Base-by-base conservation (phyloP, 2,888 invertebrate genomes). In the Meandrusa payeni region DNA sequence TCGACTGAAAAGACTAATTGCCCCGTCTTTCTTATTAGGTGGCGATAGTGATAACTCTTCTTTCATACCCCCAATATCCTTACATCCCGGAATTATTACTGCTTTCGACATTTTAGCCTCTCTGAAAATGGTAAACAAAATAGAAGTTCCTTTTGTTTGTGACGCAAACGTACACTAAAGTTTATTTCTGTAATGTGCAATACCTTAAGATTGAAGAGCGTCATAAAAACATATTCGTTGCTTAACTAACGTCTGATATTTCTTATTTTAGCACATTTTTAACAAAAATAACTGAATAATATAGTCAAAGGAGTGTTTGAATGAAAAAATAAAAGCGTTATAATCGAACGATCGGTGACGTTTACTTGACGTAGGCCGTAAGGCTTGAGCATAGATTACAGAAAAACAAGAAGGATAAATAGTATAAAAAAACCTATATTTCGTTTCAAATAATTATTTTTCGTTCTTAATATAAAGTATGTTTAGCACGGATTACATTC, bases 81-180 rank as follows among this genome's bases (percentile, higher is more conserved):
- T 78, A 56, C 76, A 72, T 50, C 80, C 85, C 10, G 86, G 77
- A 59, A 87, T 81, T 48, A 73, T 52, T 23, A 76, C 71, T 61
- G 81, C 75, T 64, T 87, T 87, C 63, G 87, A 86, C 87, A 87
- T 87, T 52, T 64, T 61, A 12, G 66, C 61, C 61, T 65, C 55
- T 49, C 67, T 66, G 58, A 66, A 79, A 80, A 75, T 71, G 57
- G 69, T 79, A 81, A 80, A 82, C 77, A 83, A 72, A 66, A 70
- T 73, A 68, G 44, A 34, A 49, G n/a, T 29, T 36, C 75, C 71
- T 77, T 79, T 78, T 83, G 81, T 76, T 79, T 79, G 71, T 82
- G 83, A 85, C 82, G 82, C 79, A 82, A 62, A 70, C 61, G 53
- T 51, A 50, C 61, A 54, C 48, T 51, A 54, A 53, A 71, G 70